Conservation (phyloP, 2,113 vertebrate genomes). For the Phylloscopus whistleri region DNA sequence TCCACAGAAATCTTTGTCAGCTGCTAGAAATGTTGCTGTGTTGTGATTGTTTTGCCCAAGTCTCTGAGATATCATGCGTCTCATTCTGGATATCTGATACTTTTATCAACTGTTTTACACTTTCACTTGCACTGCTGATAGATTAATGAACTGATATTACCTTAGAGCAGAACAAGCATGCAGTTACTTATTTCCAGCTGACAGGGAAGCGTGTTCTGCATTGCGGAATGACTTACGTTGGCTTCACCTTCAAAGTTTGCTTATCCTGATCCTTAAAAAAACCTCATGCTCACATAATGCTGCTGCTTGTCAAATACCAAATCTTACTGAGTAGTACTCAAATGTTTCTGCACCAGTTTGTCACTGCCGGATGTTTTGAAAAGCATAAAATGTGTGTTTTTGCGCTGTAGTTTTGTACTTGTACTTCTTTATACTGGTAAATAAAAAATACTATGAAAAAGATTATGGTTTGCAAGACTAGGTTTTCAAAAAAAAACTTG, state of each 20-base stretch:
- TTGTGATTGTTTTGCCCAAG: neutral
- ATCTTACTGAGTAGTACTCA: neutral
- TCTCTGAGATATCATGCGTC: rapidly evolving
- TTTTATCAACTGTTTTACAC: neutral
- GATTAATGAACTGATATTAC: neutral
- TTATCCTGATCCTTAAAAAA: neutral
- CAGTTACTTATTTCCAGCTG: neutral
- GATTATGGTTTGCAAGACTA: neutral
- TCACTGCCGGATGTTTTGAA: neutral
- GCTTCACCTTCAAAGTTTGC: neutral
- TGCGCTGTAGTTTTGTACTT: neutral
- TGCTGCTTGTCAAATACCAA: neutral
- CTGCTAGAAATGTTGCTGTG: neutral
- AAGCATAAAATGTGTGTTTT: neutral
- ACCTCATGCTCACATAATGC: neutral
- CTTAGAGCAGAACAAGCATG: neutral
- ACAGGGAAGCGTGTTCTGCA: neutral
- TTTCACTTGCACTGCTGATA: neutral
- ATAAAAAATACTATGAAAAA: neutral
- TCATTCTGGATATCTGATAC: neutral
- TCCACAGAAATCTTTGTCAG: neutral
- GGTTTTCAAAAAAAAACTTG: neutral
- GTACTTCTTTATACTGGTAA: neutral
- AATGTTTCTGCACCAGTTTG: too few species aligned
- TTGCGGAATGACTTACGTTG: neutral